phyloP scores from a whole-genome alignment of 2,888 invertebrate genomes.

The Clivina fossor region DNA sequence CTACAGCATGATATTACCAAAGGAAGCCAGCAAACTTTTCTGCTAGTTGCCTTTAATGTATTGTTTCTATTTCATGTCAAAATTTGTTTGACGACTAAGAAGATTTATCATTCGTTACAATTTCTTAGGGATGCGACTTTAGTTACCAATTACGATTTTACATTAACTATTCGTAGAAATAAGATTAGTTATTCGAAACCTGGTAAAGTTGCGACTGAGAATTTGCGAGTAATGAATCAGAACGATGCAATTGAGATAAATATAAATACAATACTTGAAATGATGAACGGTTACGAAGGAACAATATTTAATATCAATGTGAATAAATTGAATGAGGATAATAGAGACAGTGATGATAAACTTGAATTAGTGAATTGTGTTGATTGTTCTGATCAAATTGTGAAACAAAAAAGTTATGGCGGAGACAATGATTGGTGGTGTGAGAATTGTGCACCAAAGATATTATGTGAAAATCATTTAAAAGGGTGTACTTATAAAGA shows the following conservation, averaged over 20 bases:
- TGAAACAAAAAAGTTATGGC: no score
- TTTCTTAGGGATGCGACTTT: background rate
- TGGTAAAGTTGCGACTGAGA: slow-evolving; percentile 3
- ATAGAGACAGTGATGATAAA: no score
- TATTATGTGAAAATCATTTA: background rate
- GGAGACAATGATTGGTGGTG: no score
- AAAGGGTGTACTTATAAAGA: background rate
- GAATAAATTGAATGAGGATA: background rate
- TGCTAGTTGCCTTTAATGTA: background rate
- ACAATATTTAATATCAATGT: slow-evolving; percentile 3
- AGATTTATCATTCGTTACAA: slow-evolving; percentile 4
- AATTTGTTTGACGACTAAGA: background rate
- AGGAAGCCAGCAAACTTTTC: background rate
- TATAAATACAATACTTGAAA: background rate
- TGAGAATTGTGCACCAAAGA: no score
- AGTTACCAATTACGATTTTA: background rate
- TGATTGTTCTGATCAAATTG: no score
- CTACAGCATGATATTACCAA: background rate
- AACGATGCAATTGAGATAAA: background rate
- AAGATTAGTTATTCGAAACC: background rate
- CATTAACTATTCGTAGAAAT: background rate
- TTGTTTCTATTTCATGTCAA: slow-evolving; percentile 7
- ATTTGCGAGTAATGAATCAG: slow-evolving; percentile 1
- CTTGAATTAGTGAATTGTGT: no score
- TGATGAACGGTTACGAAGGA: background rate